Evolutionary conservation across 2,888 invertebrate genomes (phyloP), one percentile per base, ranked within the genome.

Genomic region (Hypomecis atomaria): DNA sequence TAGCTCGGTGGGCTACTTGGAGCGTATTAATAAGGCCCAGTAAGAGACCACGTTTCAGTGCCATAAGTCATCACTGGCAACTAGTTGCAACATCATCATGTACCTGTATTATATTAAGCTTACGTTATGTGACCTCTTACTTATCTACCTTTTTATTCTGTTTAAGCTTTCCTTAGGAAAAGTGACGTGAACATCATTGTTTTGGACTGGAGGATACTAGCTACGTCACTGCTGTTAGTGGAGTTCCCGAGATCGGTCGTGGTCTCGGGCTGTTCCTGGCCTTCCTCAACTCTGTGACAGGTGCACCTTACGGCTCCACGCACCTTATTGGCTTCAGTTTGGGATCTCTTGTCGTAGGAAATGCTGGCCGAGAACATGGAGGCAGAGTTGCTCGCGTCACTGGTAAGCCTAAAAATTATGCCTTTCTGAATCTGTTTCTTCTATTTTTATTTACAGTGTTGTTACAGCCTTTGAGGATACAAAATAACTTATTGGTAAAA

Each of bases 281-380:
- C 7, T 91, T 89, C 71, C 66, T 90, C 0, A 76, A 78, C 67
- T 69, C 69, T 0, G 75, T 73, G 0, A 83, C 87, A 57, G 87
- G 88, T 0, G 78, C 83, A 0, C 73, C 79, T 0, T 79, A 77
- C 43, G 72, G 74, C 40, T 70, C 72, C 37, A 84, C 93, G 75
- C 93, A 93, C 62, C 71, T 93, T n/a, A 75, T 90, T 9, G 93
- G 93, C 11, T 90, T 93, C 74, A 92, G 93, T 71, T 79, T 93
- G 59, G 93, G 93, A 0, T 88, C 90, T 55, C 93, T 93, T 67
- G 62, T 93, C 0, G 92, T 85, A 23, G 91, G 89, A 6, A 87
- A 84, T 23, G 88, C 90, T 62, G 92, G 90, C 0, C 81, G 87
- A 33, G 78, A 82, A 66, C 67, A 88, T 4, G 74, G 81, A 0